Base-by-base conservation (phyloP, 2,797 vertebrate genomes). In the Sarcophilus harrisii region DNA sequence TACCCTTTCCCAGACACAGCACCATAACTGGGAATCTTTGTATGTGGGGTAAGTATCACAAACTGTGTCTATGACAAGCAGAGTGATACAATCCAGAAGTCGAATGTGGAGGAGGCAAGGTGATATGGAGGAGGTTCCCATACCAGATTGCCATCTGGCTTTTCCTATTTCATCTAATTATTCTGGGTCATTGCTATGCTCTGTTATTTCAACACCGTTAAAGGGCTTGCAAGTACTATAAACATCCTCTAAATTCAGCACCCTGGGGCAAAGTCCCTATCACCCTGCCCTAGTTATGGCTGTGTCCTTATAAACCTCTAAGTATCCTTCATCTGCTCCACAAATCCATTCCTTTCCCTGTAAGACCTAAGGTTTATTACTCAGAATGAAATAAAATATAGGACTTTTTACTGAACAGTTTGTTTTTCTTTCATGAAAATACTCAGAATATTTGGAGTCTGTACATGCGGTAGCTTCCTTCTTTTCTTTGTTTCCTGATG, bases 321-420 rank as follows among this genome's bases (percentile, higher is more conserved):
- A 93, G 90, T 4, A 24, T 18, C 59, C 21, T 8, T 10, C 0
- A 0, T 94, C 59, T 60, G 95, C 6, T 97, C 92, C 45, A 87
- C 95, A 96, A 97, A 94, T 92, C 91, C 91, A 89, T 58, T 91
- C 9, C 49, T 94, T 66, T 16, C 29, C 24, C 95, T 60, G 38
- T 91, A 81, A 27, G 73, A 45, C 38, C 38, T 96, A 58, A 97
- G 62, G 94, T 95, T 62, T 81, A 28, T 32, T 94, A 60, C 1
- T 94, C 29, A 81, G 73, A 27, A 52, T 0, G 32, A 90, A 96
- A 55, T 55, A 97, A 94, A 87, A 14, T 32, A 94, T 24, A 90
- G 96, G 54, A 38, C 58, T 59, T 45, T 92, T 57, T 28, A 54
- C 54, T 90, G 28, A 90, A 57, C 52, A 30, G 5, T 55, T 4